A percentile compares a stretch with the other conserved stretches of the same genome.
These are phyloP conservation scores for Sceliomorpha sp. DNA, from an alignment of 2,888 invertebrate genomes.

Conservation along the genomic window DNA sequence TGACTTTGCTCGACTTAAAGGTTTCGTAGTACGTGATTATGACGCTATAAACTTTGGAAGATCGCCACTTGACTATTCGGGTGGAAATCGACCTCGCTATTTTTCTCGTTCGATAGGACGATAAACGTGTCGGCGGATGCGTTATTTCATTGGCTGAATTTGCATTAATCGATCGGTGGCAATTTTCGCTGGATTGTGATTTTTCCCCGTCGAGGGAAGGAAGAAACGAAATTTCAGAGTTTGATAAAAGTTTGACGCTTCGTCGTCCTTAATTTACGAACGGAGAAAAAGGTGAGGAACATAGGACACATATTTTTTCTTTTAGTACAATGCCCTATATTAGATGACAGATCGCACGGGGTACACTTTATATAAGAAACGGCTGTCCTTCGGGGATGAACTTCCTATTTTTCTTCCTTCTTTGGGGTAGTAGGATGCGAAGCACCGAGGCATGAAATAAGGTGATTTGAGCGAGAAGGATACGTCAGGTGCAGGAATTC, in stretches of 20 bases:
- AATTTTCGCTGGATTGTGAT: too few relatives aligned
- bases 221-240: too few relatives aligned
- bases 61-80: conserved; percentile 7
- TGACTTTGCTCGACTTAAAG: conserved; percentile 32
- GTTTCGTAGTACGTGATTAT: conserved; percentile 49
- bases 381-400: conserved; percentile 39
- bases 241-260: not conserved
- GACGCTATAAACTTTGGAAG: conserved; percentile 43
- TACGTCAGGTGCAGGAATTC: conserved; percentile 61
- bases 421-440: conserved; percentile 57
- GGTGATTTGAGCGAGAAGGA: conserved; percentile 60
- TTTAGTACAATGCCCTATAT: conserved; percentile 16
- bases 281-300: not conserved
- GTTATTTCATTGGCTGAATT: too few relatives aligned
- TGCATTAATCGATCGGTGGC: too few relatives aligned
- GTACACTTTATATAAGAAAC: conserved; percentile 32
- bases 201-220: too few relatives aligned
- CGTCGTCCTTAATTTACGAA: not conserved
- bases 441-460: conserved; percentile 63
- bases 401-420: conserved; percentile 56
- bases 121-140: too few relatives aligned
- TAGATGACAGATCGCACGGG: conserved; percentile 38
- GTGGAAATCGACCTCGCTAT: too few relatives aligned
- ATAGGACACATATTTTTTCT: conserved; percentile 12
- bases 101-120: too few relatives aligned